phyloP scores from a whole-genome alignment of 1,140 invertebrate genomes.

The Drosophila fuyamai region DNA sequence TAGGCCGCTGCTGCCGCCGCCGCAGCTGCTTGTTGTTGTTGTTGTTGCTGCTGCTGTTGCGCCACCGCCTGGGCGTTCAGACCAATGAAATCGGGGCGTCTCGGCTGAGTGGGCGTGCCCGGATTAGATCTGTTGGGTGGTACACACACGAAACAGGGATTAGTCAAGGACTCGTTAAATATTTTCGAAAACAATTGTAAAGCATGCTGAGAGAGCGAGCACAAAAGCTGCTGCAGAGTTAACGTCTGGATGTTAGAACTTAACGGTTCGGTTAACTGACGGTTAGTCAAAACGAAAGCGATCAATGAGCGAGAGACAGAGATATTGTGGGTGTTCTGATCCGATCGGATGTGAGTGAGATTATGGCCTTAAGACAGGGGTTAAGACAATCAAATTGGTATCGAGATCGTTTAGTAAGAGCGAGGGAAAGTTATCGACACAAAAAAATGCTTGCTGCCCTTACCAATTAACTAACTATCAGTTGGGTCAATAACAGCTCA shows the following conservation, averaged over 20 bases:
- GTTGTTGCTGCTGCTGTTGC: slow-evolving; percentile 54
- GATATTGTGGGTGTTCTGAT: not conserved
- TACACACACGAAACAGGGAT: slow-evolving; percentile 46
- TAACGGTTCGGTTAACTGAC: slow-evolving; percentile 18
- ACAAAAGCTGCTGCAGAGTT: slow-evolving; percentile 14
- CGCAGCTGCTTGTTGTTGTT: slow-evolving; percentile 84
- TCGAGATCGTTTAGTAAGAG: slow-evolving; percentile 3
- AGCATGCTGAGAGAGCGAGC: slow-evolving; percentile 21
- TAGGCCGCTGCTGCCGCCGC: slow-evolving; percentile 84
- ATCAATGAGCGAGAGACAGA: slow-evolving; percentile 20
- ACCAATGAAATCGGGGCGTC: slow-evolving; percentile 93
- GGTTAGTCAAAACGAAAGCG: slow-evolving; percentile 21
- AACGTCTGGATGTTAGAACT: slow-evolving; percentile 21
- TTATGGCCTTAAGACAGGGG: slow-evolving; percentile 13
- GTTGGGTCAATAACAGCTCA: not conserved
- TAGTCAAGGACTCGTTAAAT: not conserved
- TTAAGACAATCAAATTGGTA: slow-evolving; percentile 8
- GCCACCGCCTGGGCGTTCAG: slow-evolving; percentile 84
- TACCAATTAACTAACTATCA: not conserved
- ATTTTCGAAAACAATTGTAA: not conserved
- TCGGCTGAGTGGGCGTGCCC: slow-evolving; percentile 93
- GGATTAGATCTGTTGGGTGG: slow-evolving; percentile 91
- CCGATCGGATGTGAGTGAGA: slow-evolving; percentile 4
- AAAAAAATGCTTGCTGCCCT: not conserved
- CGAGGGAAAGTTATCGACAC: slow-evolving; percentile 3